phyloP scores from a whole-genome alignment of 1,140 invertebrate genomes.

The Holotrichia oblita region DNA sequence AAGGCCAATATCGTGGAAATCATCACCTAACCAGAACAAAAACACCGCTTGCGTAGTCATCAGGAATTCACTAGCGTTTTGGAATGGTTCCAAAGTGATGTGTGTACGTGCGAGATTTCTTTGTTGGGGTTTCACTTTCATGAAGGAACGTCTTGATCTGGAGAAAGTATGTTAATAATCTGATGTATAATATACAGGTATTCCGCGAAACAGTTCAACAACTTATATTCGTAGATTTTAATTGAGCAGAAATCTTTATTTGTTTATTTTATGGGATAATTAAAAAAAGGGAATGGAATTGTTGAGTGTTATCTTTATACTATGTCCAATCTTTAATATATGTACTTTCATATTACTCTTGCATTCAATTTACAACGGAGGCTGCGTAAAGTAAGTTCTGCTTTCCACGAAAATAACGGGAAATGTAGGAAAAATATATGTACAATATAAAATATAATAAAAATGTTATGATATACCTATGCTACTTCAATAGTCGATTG shows the following conservation, averaged over 20 bases:
- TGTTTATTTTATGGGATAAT: neutral
- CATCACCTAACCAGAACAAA: conserved; percentile 36
- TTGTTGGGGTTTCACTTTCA: neutral
- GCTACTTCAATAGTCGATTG: too few relatives aligned
- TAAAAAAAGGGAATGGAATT: neutral
- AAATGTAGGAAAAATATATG: too few relatives aligned
- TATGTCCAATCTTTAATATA: too few relatives aligned
- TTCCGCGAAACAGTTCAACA: neutral
- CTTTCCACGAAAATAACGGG: too few relatives aligned
- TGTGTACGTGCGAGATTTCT: neutral
- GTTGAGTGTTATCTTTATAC: neutral
- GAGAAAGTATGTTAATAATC: conserved; percentile 7
- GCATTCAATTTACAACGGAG: too few relatives aligned
- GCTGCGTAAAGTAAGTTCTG: too few relatives aligned
- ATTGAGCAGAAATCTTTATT: too few relatives aligned
- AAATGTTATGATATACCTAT: too few relatives aligned
- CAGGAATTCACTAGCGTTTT: conserved; percentile 28
- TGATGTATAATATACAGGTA: neutral
- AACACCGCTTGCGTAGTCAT: conserved; percentile 18
- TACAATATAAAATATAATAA: too few relatives aligned
- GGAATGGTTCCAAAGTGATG: neutral
- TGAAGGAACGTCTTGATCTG: neutral
- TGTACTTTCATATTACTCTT: too few relatives aligned
- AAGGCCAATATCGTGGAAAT: conserved; percentile 21
- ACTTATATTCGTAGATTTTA: neutral